Base-by-base conservation (phyloP, 1,140 invertebrate genomes). In the Palaemon carinicauda region DNA sequence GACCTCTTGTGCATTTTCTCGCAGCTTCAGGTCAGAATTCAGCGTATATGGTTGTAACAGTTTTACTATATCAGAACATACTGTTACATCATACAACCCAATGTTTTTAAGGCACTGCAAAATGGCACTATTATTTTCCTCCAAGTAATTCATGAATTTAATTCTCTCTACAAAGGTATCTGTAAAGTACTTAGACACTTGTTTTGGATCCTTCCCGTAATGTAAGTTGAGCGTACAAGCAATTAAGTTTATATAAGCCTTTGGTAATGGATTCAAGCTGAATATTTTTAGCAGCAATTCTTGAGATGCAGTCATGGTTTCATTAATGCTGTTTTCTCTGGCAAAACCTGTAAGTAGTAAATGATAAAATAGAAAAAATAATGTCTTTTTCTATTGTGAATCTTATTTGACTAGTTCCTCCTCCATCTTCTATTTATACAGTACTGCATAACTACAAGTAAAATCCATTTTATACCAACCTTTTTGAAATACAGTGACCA, bases 31-130 rank as follows among this genome's bases (percentile, higher is more conserved):
- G 51, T 73, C 77, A 24, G n/a, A 17, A 73, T n/a, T 71, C 17
- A 27, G 31, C 24, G 60, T 60, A 31, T 73, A 73, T 14, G 65
- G 60, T 50, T 80, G 41, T 24, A 86, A 27, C 27, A 65, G 54
- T 27, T 24, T 24, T 21, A 86, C 7, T 31, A 86, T 86, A 17
- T 86, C 83, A 3, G 77, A 21, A 73, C 83, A 73, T 17, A 80
- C 75, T 54, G 27, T 86, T 29, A 54, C 29, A 53, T 86, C 83
- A 33, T 86, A 73, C 17, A 86, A 51, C 80, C 83, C 83, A 15
- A 86, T 86, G 29, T 86, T 86, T 41, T 86, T 86, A 86, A 86
- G 83, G 77, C 83, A 86, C 77, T 80, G 60, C 51, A 86, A 86
- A 52, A 86, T 60, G 24, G 77, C 54, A 15, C 14, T 50, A 27